Percentiles rank a stretch among this genome's conserved stretches.
Evolutionary conservation across 2,797 vertebrate species (phyloP).

Genomic region (Propithecus deckenii): DNA sequence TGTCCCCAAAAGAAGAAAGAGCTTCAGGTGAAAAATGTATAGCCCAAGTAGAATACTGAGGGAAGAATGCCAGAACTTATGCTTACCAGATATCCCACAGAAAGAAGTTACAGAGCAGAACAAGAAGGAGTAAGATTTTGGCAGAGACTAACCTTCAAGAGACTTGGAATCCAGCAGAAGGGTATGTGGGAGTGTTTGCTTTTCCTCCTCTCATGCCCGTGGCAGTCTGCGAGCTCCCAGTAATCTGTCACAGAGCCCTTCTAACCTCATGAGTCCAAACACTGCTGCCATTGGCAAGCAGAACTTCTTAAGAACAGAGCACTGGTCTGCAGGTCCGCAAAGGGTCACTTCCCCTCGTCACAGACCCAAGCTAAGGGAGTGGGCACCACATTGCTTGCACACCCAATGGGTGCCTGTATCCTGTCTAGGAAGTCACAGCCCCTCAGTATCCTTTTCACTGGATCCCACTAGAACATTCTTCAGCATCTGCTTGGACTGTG

Average conservation of each 20-base stretch:
- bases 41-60: neutral
- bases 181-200: neutral
- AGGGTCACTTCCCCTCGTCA: neutral
- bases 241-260: neutral
- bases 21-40: neutral
- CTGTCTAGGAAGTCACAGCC: neutral
- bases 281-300: neutral
- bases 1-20: neutral
- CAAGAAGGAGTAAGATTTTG: neutral
- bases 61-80: neutral
- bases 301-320: neutral
- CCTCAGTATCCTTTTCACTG: neutral
- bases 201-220: neutral
- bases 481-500: neutral
- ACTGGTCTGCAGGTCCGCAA: neutral
- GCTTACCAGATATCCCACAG: neutral
- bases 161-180: neutral
- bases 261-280: neutral
- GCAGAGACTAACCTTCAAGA: neutral
- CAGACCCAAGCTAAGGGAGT: neutral
- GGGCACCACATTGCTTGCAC: neutral
- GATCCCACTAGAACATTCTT: neutral
- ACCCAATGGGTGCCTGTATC: neutral
- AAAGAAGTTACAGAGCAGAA: neutral
- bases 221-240: neutral